Conservation (phyloP, 2,888 invertebrate species). For the Athalia cordata region DNA sequence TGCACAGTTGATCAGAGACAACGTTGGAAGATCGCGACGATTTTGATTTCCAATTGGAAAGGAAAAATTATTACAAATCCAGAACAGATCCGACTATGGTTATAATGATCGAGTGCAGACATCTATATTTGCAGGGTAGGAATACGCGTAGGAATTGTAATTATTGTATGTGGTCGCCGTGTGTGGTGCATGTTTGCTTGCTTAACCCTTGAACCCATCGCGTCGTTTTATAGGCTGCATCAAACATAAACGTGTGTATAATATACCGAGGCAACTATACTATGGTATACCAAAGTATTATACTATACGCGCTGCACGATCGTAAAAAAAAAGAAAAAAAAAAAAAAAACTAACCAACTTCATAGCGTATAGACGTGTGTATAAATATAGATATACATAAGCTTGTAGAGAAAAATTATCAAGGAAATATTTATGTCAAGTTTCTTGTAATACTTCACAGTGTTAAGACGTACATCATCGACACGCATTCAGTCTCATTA, state of each 20-base stretch:
- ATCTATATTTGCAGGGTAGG: slow-evolving; percentile 21
- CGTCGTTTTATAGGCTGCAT: slow-evolving; percentile 10
- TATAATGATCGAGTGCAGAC: too few species aligned
- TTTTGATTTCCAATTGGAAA: too few species aligned
- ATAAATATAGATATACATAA: background rate
- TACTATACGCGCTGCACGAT: background rate
- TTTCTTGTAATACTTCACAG: background rate
- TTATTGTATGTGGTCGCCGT: slow-evolving; percentile 47
- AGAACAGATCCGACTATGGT: too few species aligned
- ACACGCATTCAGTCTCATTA: too few species aligned
- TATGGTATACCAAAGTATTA: background rate
- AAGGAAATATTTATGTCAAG: slow-evolving; percentile 29
- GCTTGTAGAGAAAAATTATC: slow-evolving; percentile 7
- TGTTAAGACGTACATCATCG: too few species aligned
- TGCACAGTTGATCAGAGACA: too few species aligned
- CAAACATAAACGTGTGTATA: background rate
- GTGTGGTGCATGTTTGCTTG: slow-evolving; percentile 56
- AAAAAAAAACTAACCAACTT: background rate
- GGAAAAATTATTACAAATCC: too few species aligned
- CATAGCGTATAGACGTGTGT: background rate
- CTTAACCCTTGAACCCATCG: slow-evolving; percentile 53
- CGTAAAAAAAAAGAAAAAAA: background rate
- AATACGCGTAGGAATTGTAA: slow-evolving; percentile 47
- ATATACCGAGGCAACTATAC: background rate
- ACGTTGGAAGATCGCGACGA: too few species aligned